phyloP scores from a whole-genome alignment of 2,113 vertebrate genomes.

The Zapus hudsonius region DNA sequence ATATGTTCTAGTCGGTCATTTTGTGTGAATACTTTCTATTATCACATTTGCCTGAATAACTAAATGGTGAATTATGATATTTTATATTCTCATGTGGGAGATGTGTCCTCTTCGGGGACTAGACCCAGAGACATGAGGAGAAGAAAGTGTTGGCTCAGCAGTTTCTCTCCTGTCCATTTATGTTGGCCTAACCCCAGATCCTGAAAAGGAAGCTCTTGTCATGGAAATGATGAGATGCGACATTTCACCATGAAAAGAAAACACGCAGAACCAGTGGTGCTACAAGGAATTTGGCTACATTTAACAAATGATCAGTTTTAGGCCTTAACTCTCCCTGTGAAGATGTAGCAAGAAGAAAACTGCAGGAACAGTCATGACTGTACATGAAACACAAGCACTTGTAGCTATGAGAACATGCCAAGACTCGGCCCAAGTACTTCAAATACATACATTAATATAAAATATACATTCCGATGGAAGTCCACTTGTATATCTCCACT shows the following conservation, averaged over 20 bases:
- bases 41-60: background rate
- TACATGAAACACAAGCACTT: background rate
- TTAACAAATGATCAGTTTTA: background rate
- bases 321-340: background rate
- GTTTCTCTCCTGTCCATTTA: background rate
- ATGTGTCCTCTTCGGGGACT: background rate
- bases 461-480: background rate
- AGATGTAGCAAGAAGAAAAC: background rate
- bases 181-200: background rate
- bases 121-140: background rate
- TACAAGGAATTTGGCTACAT: background rate
- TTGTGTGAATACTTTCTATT: background rate
- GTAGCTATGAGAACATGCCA: background rate
- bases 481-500: background rate
- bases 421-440: background rate
- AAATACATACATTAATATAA: background rate
- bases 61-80: background rate
- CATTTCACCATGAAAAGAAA: background rate
- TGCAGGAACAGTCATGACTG: background rate
- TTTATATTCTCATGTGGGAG: background rate
- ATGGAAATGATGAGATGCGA: background rate
- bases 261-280: background rate
- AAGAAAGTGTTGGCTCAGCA: background rate
- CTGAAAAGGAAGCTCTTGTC: background rate
- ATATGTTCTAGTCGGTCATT: background rate